phyloP scores from a whole-genome alignment of 2,888 invertebrate species.

The Chalcosyrphus nemorum region DNA sequence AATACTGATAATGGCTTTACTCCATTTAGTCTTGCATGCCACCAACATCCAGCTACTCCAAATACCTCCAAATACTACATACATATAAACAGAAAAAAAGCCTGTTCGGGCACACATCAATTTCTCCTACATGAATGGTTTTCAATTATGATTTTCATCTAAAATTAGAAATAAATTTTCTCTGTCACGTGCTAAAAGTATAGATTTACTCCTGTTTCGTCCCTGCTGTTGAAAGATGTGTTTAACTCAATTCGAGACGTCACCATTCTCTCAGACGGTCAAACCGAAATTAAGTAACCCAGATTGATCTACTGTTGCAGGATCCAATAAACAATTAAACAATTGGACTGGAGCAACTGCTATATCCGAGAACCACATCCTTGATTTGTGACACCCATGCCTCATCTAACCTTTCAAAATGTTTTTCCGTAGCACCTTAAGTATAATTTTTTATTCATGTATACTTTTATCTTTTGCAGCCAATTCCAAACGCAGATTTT shows the following conservation, averaged over 20 bases:
- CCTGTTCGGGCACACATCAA: slow-evolving; percentile 28
- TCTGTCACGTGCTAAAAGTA: slow-evolving; percentile 32
- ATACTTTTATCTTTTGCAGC: slow-evolving; percentile 85
- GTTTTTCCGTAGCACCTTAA: no score
- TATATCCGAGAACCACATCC: no score
- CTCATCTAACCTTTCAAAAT: no score
- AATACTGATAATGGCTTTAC: slow-evolving; percentile 1
- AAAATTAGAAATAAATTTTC: slow-evolving; percentile 61
- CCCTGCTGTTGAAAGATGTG: background rate
- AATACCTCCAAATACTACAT: slow-evolving; percentile 9
- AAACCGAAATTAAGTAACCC: no score
- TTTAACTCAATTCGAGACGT: no score
- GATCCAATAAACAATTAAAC: no score
- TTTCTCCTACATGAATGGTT: slow-evolving; percentile 46
- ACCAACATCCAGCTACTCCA: background rate
- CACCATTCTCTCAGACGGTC: no score
- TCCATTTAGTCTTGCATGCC: slow-evolving; percentile 24
- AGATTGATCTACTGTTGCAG: no score
- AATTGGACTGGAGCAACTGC: no score
- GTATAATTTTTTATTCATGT: no score
- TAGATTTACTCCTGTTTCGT: background rate
- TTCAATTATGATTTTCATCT: slow-evolving; percentile 53
- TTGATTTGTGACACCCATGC: no score
- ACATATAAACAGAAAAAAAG: background rate
- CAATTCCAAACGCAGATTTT: slow-evolving; percentile 99